Evolutionary conservation across 2,888 invertebrate genomes (phyloP), one percentile per base, ranked within the genome.

Genomic region (Cacoxenus indagator): DNA sequence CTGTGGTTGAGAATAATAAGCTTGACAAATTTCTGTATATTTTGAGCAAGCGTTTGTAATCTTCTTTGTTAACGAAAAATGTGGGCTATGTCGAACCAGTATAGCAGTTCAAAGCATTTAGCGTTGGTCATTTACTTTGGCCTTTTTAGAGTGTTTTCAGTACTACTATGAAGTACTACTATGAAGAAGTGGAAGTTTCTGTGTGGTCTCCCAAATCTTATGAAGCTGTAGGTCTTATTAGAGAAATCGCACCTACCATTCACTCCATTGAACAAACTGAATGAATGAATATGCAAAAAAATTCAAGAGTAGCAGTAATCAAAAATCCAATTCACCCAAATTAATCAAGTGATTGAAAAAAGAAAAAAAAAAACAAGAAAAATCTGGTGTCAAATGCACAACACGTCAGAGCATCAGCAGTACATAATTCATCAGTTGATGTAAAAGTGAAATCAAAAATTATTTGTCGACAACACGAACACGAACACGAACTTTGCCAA

Each of bases 371-470:
- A n/a, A n/a, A n/a, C n/a, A n/a, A n/a, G n/a, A n/a, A n/a, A 67
- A 65, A 67, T 65, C 68, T 67, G 65, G 69, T 68, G 48, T 64
- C 64, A 64, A 27, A 29, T 48, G 48, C 62, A 64, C 45, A 68
- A 67, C 37, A 81, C 76, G 75, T 76, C 76, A 74, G 64, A 68
- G 76, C 26, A 80, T 80, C 81, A 80, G n/a, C n/a, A n/a, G n/a
- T n/a, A n/a, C n/a, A 82, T 82, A 82, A 80, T 80, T 80, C 76
- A 82, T 80, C 82, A 79, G 77, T 71, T 69, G 71, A 73, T 74
- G 73, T 61, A 69, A 64, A 59, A 69, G 54, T 27, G 24, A 57
- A 57, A 26, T 26, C 46, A 45, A 46, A 75, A 79, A 79, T 76
- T 78, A 81, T 77, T 76, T 78, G 75, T 73, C 76, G 71, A 55